Evolutionary conservation across 92 coral and sea anemone species (phyloP).

Genomic region (Zoanthus solanderi): DNA sequence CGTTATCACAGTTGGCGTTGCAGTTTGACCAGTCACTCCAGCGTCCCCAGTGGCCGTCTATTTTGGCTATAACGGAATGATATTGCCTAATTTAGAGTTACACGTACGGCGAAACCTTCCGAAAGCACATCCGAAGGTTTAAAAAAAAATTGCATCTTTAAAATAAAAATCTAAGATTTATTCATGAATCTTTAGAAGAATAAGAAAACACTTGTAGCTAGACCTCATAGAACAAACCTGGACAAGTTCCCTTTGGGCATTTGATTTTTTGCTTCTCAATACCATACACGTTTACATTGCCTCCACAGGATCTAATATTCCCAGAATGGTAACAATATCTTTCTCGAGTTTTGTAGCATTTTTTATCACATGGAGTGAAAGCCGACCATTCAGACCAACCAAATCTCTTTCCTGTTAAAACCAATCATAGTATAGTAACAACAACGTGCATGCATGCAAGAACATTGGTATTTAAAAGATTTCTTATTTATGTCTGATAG

Average conservation of each 20-base stretch:
- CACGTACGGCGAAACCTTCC: neutral
- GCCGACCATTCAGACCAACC: slow-evolving; percentile 93
- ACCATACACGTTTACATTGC: slow-evolving; percentile 77
- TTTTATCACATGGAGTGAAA: slow-evolving; percentile 78
- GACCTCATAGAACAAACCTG: slow-evolving; percentile 47
- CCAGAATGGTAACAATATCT: slow-evolving; percentile 83
- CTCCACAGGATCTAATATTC: slow-evolving; percentile 70
- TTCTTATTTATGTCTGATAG: too few species aligned
- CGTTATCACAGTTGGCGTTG: slow-evolving; percentile 79
- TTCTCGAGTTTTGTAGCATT: slow-evolving; percentile 73
- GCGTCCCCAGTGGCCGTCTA: slow-evolving; percentile 87
- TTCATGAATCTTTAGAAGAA: too few species aligned
- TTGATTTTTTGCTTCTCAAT: slow-evolving; percentile 70
- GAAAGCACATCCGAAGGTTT: neutral
- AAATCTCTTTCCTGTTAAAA: slow-evolving; percentile 17
- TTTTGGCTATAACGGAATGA: slow-evolving; percentile 42
- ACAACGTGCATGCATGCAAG: too few species aligned
- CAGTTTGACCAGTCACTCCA: slow-evolving; percentile 84
- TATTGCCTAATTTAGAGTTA: neutral
- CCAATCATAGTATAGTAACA: slow-evolving; percentile 26
- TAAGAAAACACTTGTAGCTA: too few species aligned
- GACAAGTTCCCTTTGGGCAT: slow-evolving; percentile 73
- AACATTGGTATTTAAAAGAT: too few species aligned
- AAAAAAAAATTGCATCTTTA: too few species aligned
- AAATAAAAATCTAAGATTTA: too few species aligned